phyloP scores from a whole-genome alignment of 1,140 invertebrate genomes.

The Anthonomus grandis region DNA sequence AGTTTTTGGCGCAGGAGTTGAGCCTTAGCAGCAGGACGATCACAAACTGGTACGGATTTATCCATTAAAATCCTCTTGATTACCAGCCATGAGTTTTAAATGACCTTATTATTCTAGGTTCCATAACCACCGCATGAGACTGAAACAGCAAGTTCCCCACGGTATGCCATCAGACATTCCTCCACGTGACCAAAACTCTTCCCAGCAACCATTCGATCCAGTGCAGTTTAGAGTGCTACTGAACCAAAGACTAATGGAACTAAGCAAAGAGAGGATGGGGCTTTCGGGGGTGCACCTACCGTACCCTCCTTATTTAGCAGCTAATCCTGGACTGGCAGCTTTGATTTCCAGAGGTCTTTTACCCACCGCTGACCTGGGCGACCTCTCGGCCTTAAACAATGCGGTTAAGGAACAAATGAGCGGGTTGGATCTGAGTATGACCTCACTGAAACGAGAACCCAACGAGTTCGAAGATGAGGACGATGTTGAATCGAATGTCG shows the following conservation, averaged over 20 bases:
- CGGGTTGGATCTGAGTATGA: constrained; percentile 78
- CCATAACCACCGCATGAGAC: constrained; percentile 97
- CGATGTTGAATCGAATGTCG: constrained; percentile 71
- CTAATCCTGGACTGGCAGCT: constrained; percentile 68
- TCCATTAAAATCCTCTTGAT: constrained; percentile 51
- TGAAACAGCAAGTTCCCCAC: constrained; percentile 86
- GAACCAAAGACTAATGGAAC: constrained; percentile 80
- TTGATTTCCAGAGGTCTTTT: constrained; percentile 62
- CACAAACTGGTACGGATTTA: constrained; percentile 83
- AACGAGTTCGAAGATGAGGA: constrained; percentile 71
- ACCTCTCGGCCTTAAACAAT: constrained; percentile 54
- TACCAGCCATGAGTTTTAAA: not conserved
- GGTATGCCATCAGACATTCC: constrained; percentile 66
- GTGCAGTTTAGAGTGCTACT: constrained; percentile 84
- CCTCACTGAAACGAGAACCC: constrained; percentile 69
- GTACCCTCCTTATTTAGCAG: constrained; percentile 72
- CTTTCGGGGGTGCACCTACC: constrained; percentile 68
- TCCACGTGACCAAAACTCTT: constrained; percentile 61
- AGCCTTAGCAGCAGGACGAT: constrained; percentile 93
- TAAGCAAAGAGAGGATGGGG: constrained; percentile 78
- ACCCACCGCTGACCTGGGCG: constrained; percentile 51
- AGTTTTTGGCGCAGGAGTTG: constrained; percentile 88
- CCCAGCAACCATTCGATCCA: constrained; percentile 74
- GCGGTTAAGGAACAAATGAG: constrained; percentile 73
- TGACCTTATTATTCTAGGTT: constrained; percentile 18